Conservation (phyloP, 53 echinoderm and acorn worm species). For the Zoroaster sp. region DNA sequence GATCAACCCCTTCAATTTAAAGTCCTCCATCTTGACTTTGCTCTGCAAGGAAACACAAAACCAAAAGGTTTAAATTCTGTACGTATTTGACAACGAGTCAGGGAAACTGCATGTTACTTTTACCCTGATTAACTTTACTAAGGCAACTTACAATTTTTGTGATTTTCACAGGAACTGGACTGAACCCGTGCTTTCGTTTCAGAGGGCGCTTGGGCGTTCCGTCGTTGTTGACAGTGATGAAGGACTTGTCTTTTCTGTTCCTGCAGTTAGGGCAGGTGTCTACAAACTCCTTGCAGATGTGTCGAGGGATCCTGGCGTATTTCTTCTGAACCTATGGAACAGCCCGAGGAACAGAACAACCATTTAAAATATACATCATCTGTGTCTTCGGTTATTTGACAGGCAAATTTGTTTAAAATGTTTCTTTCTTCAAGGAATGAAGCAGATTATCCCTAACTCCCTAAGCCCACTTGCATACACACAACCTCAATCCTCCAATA, state of each 20-base stretch:
- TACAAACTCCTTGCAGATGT: conserved; percentile 45
- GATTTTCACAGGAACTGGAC: neutral
- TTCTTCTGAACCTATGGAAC: conserved; percentile 36
- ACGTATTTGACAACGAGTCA: neutral
- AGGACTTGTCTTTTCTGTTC: neutral
- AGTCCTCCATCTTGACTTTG: conserved; percentile 36
- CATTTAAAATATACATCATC: too few species aligned
- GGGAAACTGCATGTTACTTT: too few species aligned
- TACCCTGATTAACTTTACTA: neutral
- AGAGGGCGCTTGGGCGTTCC: conserved; percentile 28
- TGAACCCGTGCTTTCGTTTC: neutral
- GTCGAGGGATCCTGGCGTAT: conserved; percentile 23
- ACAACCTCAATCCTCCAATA: too few species aligned
- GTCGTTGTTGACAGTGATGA: neutral
- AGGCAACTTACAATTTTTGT: neutral
- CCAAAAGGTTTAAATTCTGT: neutral
- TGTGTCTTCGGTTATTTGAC: too few species aligned
- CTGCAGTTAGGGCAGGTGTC: conserved; percentile 9
- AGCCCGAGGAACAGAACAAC: too few species aligned
- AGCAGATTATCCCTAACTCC: too few species aligned
- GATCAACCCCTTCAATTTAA: conserved; percentile 74
- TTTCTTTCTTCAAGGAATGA: too few species aligned
- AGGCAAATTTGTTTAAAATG: too few species aligned
- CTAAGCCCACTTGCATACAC: too few species aligned
- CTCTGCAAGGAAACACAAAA: neutral